A percentile compares a stretch with the other conserved stretches of the same genome.
Evolutionary conservation across 2,113 vertebrate species (phyloP).

Genomic region (Nothocercus nigrocapillus): DNA sequence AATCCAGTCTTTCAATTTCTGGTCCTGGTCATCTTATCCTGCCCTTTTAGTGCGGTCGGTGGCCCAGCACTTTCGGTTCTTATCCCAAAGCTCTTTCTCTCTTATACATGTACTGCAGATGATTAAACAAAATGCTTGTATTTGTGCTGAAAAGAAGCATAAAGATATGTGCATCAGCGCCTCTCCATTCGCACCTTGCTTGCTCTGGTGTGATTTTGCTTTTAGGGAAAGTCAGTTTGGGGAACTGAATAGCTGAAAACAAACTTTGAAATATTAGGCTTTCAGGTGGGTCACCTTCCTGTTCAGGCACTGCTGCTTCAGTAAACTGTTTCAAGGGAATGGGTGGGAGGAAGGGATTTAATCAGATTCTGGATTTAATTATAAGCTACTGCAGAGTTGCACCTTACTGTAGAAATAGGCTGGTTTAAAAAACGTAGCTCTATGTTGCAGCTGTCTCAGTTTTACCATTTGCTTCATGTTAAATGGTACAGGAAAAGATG

Average conservation of each 20-base stretch:
- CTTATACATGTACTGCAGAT: not conserved
- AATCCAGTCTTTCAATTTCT: not conserved
- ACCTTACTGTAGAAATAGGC: not conserved
- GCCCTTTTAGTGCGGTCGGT: not conserved
- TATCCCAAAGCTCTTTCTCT: not conserved
- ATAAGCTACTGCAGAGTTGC: not conserved
- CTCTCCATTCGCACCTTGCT: not conserved
- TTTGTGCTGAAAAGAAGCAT: not conserved
- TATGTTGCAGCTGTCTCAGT: not conserved
- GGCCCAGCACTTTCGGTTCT: not conserved
- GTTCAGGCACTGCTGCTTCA: not conserved
- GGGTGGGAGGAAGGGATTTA: rapidly evolving
- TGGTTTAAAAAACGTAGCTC: not conserved
- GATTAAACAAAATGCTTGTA: not conserved
- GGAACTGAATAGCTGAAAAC: not conserved
- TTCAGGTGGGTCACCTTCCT: not conserved
- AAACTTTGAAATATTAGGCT: not conserved
- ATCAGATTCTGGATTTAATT: not conserved
- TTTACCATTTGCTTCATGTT: not conserved
- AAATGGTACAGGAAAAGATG: not conserved
- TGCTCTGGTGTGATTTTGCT: not conserved
- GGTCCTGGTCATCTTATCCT: not conserved
- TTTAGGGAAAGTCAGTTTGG: not conserved
- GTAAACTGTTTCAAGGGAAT: not conserved
- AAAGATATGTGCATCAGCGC: not conserved